Conservation (phyloP, 2,113 vertebrate genomes). For the Trichechus manatus region DNA sequence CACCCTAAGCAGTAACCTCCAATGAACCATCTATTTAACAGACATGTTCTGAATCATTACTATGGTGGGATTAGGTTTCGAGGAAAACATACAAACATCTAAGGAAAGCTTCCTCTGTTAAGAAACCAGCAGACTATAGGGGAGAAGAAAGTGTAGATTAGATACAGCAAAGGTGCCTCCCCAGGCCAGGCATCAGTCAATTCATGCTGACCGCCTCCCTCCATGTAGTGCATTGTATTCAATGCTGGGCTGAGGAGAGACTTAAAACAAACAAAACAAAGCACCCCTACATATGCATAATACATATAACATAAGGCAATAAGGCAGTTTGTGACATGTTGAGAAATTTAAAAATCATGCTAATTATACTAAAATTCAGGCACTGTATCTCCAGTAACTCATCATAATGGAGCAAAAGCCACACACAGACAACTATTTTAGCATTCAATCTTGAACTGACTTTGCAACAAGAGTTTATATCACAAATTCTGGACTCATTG, state of each 20-base stretch:
- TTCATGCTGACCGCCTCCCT: not conserved
- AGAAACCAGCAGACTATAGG: not conserved
- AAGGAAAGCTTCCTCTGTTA: slow-evolving; percentile 46
- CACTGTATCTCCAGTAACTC: slow-evolving; percentile 40
- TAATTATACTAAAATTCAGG: slow-evolving; percentile 37
- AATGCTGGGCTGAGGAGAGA: slow-evolving; percentile 12
- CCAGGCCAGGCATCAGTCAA: not conserved
- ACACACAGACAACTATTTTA: slow-evolving; percentile 17
- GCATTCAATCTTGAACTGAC: slow-evolving; percentile 41
- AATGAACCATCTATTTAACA: slow-evolving; percentile 59
- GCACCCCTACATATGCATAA: no score
- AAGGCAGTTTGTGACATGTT: not conserved
- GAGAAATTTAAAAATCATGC: slow-evolving; percentile 8
- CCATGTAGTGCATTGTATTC: not conserved
- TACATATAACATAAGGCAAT: not conserved
- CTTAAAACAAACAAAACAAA: not conserved
- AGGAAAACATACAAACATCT: slow-evolving; percentile 51
- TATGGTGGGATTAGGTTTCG: slow-evolving; percentile 30
- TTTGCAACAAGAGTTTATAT: slow-evolving; percentile 48
- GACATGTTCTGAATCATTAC: slow-evolving; percentile 56
- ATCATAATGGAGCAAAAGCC: slow-evolving; percentile 20
- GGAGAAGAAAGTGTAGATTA: not conserved
- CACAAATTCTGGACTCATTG: slow-evolving; percentile 3
- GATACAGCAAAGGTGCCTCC: slow-evolving; percentile 29
- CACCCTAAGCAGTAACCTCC: slow-evolving; percentile 16